phyloP scores from a whole-genome alignment of 2,888 invertebrate genomes.

The Priocnemis perturbator region DNA sequence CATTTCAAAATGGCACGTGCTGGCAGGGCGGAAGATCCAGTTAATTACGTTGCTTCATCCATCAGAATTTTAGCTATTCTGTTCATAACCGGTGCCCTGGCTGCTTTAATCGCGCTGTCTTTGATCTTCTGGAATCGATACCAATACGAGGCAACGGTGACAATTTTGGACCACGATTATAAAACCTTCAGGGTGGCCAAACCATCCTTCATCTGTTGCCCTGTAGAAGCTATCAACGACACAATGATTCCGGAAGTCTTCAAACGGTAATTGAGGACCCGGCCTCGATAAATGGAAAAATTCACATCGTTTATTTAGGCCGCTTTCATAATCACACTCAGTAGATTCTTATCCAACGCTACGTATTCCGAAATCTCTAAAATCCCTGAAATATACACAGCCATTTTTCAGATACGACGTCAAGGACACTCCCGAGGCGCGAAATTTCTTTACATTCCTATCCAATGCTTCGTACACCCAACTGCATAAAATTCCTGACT shows the following conservation, averaged over 20 bases:
- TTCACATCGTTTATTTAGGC: no score
- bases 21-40: no score
- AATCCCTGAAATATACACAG: background rate
- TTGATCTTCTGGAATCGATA: conserved; percentile 58
- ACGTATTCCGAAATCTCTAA: no score
- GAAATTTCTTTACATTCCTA: conserved; percentile 55
- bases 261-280: no score
- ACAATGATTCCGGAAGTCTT: conserved; percentile 2
- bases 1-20: background rate
- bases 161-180: conserved; percentile 51
- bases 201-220: conserved; percentile 60
- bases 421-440: conserved; percentile 46
- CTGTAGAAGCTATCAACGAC: conserved; percentile 1
- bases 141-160: conserved; percentile 52
- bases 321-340: no score
- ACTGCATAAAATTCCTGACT: conserved; percentile 41
- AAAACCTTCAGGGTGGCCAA: conserved; percentile 79
- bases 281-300: no score
- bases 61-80: conserved; percentile 51
- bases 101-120: conserved; percentile 50
- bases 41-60: no score
- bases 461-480: conserved; percentile 47
- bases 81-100: conserved; percentile 52
- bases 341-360: no score
- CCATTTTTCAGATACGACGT: conserved; percentile 51